phyloP scores from a whole-genome alignment of 2,113 vertebrate genomes.

The Rattus rattus region DNA sequence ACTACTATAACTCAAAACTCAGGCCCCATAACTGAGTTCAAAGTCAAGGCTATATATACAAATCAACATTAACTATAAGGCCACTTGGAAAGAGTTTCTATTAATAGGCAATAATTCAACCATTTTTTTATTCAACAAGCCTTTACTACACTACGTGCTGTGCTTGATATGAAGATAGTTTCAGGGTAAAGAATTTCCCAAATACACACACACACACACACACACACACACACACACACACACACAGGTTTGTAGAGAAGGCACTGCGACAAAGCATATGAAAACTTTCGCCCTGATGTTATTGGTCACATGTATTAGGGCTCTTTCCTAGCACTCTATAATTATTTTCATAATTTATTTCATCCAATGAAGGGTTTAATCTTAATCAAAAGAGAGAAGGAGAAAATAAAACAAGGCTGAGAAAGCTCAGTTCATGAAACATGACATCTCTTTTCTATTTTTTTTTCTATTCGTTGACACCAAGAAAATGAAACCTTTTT shows the following conservation, averaged over 20 bases:
- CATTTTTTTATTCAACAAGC: constrained; percentile 57
- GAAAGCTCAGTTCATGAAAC: neutral
- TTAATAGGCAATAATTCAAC: neutral
- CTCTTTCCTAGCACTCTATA: constrained; percentile 39
- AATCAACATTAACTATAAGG: neutral
- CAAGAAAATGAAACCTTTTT: constrained; percentile 84
- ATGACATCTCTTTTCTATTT: constrained; percentile 76
- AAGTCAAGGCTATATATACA: neutral
- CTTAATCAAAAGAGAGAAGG: constrained; percentile 34
- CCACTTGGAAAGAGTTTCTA: neutral
- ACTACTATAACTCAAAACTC: neutral
- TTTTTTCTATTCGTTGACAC: constrained; percentile 87
- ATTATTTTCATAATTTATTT: constrained; percentile 66
- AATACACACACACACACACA: neutral
- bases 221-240: neutral
- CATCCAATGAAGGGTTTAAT: constrained; percentile 58
- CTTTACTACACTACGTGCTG: neutral
- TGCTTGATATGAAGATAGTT: constrained; percentile 18
- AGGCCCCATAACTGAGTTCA: neutral
- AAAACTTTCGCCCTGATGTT: constrained; percentile 40
- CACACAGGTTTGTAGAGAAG: neutral
- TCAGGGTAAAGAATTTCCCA: neutral
- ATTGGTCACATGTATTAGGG: neutral
- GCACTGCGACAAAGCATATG: rapidly evolving
- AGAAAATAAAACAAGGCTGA: constrained; percentile 58